These are phyloP conservation scores for Aramus guarauna DNA, from an alignment of 2,113 vertebrate genomes.

Conservation along the genomic window DNA sequence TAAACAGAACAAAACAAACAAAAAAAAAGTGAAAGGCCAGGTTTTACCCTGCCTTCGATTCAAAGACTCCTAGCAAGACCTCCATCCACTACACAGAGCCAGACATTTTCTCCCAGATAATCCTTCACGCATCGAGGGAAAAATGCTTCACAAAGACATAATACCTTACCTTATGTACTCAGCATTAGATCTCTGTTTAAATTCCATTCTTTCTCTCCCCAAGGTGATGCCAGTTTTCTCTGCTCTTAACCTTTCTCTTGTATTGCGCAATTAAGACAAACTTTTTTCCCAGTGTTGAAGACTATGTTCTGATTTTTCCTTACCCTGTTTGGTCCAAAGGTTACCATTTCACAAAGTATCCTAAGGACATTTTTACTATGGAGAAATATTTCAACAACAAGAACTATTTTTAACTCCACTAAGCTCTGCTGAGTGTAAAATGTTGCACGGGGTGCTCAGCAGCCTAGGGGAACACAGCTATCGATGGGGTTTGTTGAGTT, in stretches of 20 bases:
- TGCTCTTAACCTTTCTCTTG: neutral
- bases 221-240: neutral
- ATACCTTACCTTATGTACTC: neutral
- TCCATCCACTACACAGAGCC: neutral
- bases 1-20: neutral
- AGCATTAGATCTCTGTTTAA: neutral
- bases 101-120: neutral
- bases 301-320: neutral
- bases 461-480: neutral
- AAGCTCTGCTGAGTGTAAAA: conserved; percentile 39
- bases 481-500: neutral
- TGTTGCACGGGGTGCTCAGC: neutral
- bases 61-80: neutral
- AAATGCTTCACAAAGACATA: neutral
- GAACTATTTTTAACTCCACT: conserved; percentile 28
- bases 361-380: conserved; percentile 41
- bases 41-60: neutral
- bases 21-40: neutral
- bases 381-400: conserved; percentile 29
- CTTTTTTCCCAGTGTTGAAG: neutral
- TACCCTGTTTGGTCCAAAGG: conserved; percentile 20
- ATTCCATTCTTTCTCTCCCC: conserved; percentile 3
- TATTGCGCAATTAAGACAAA: neutral
- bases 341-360: conserved; percentile 33
- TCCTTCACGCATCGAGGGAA: neutral